Percentiles rank a stretch among this genome's conserved stretches.
phyloP scores from a whole-genome alignment of 2,797 vertebrate genomes.

The Dryobates pubescens region DNA sequence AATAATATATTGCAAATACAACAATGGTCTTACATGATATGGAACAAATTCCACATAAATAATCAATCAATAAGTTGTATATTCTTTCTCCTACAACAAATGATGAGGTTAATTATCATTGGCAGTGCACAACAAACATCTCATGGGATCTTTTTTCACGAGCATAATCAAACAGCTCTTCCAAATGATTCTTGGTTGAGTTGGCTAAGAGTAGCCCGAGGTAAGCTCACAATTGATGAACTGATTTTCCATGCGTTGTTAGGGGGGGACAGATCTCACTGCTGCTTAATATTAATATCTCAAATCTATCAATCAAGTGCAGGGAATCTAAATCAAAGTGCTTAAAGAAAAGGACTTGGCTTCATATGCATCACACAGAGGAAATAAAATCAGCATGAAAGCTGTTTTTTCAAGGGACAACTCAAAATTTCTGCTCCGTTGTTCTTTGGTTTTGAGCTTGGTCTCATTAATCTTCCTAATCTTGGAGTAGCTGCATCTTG shows the following conservation, averaged over 20 bases:
- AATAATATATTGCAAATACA: conserved; percentile 63
- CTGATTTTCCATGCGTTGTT: neutral
- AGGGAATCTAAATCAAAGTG: neutral
- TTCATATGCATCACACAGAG: neutral
- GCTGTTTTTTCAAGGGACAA: neutral
- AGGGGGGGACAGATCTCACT: neutral
- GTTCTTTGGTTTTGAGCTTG: neutral
- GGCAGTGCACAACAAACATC: neutral
- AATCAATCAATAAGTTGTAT: conserved; percentile 41
- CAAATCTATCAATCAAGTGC: neutral
- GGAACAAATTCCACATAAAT: conserved; percentile 71
- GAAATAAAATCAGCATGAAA: neutral
- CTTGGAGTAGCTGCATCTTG: neutral
- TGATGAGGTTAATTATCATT: conserved; percentile 2
- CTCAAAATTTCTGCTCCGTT: neutral
- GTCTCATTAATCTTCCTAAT: neutral
- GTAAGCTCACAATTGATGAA: neutral
- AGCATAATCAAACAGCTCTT: conserved; percentile 20
- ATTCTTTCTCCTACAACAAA: conserved; percentile 48
- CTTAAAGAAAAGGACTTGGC: neutral
- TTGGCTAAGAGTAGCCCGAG: neutral
- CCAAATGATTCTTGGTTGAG: neutral
- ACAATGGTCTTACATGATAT: conserved; percentile 52
- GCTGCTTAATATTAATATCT: neutral
- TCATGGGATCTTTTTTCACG: neutral